phyloP scores from a whole-genome alignment of 2,888 invertebrate genomes.

The Macrosoma leucophasiata region DNA sequence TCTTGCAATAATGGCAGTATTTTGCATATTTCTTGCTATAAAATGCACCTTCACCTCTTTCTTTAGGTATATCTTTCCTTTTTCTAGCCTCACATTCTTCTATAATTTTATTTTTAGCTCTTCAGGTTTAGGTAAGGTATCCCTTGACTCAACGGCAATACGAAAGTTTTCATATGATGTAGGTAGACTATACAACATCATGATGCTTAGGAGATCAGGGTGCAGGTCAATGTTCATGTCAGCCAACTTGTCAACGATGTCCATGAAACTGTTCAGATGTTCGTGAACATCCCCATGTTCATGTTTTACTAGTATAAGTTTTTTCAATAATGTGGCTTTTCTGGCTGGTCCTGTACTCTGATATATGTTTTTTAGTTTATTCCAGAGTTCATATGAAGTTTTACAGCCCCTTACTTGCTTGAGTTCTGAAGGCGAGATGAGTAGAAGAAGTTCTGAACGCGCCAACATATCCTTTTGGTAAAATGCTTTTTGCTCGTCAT shows the following conservation, averaged over 20 bases:
- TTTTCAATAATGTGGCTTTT: slow-evolving; percentile 45
- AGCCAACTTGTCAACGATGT: slow-evolving; percentile 35
- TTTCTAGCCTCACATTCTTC: neutral
- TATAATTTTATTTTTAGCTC: slow-evolving; percentile 29
- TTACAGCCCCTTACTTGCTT: slow-evolving; percentile 33
- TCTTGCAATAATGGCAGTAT: neutral
- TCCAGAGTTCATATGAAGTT: slow-evolving; percentile 37
- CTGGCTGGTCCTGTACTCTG: slow-evolving; percentile 43
- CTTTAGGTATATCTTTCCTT: neutral
- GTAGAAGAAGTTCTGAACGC: slow-evolving; percentile 8
- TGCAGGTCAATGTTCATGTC: slow-evolving; percentile 37
- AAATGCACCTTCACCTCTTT: neutral
- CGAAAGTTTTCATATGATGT: slow-evolving; percentile 35
- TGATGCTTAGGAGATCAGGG: slow-evolving; percentile 33
- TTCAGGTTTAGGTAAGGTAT: slow-evolving; percentile 32
- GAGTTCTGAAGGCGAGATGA: slow-evolving; percentile 28
- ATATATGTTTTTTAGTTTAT: slow-evolving; percentile 36
- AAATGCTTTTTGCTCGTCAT: neutral
- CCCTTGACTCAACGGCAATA: slow-evolving; percentile 38
- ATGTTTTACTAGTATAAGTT: slow-evolving; percentile 38
- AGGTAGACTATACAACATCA: slow-evolving; percentile 37
- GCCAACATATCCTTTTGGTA: slow-evolving; percentile 2
- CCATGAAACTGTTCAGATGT: slow-evolving; percentile 38
- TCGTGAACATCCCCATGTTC: slow-evolving; percentile 34
- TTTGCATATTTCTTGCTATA: neutral